Evolutionary conservation across 2,888 invertebrate species (phyloP).

Genomic region (Limnephilus lunatus): DNA sequence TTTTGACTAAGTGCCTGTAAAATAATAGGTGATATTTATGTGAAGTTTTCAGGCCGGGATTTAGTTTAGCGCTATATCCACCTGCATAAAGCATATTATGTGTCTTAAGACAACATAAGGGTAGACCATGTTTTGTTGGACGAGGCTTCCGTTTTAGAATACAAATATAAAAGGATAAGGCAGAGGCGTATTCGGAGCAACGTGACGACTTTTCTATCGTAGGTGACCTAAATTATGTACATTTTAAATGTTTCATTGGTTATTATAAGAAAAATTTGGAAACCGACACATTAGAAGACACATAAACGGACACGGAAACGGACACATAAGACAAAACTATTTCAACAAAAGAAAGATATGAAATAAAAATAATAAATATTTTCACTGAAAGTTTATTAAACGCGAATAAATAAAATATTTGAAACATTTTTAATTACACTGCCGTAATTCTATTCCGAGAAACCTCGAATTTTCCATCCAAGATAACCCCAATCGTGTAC

Average conservation of each 20-base stretch:
- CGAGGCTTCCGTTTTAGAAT: slow-evolving; percentile 20
- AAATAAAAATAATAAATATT: no score
- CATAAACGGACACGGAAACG: no score
- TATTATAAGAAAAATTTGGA: background rate
- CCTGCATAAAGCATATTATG: slow-evolving; percentile 14
- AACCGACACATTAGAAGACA: no score
- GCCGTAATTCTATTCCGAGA: no score
- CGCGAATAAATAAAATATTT: no score
- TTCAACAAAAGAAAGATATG: no score
- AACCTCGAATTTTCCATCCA: no score
- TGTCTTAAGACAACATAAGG: slow-evolving; percentile 15
- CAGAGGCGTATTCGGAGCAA: background rate
- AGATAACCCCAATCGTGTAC: no score
- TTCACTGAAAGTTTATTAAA: no score
- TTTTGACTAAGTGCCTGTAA: background rate
- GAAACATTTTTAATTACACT: no score
- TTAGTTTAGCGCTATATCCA: background rate
- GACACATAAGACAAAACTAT: no score
- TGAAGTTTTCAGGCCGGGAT: background rate
- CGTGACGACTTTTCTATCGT: background rate
- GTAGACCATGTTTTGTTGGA: background rate
- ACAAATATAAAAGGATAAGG: background rate
- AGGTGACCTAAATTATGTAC: background rate
- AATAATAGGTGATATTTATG: background rate
- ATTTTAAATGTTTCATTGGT: background rate